Conservation (phyloP, 2,888 invertebrate genomes). For the Tinea semifulvella region DNA sequence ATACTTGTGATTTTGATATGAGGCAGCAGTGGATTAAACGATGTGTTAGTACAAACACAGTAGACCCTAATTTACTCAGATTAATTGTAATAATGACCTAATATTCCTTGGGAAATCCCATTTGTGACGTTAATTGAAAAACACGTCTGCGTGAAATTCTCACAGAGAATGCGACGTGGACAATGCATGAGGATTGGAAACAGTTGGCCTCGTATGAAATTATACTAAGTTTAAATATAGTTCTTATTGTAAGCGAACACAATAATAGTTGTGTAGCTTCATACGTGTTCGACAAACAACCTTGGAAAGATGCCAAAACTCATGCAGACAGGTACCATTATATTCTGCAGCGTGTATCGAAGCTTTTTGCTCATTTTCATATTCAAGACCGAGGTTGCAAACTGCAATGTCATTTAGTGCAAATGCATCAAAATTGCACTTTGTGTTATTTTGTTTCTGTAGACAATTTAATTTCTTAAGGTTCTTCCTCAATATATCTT, state of each 20-base stretch:
- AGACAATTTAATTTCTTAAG: no score
- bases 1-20: no score
- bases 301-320: conserved; percentile 1
- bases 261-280: no score
- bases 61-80: not conserved
- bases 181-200: not conserved
- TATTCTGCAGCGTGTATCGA: conserved; percentile 3
- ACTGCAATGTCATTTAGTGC: conserved; percentile 1
- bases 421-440: not conserved
- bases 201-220: no score
- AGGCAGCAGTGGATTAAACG: no score
- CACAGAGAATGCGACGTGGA: not conserved
- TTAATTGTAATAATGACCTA: conserved; percentile 1
- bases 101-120: not conserved
- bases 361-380: conserved; percentile 6
- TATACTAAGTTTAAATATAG: no score
- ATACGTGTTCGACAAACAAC: not conserved
- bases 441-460: no score
- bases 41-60: not conserved
- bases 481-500: no score
- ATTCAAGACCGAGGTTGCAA: conserved; percentile 1
- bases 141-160: not conserved
- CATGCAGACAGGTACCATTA: conserved; percentile 4
- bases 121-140: not conserved
- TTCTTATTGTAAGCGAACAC: no score